phyloP scores from a whole-genome alignment of 2,113 vertebrate species.

The Dryoscopus gambensis region DNA sequence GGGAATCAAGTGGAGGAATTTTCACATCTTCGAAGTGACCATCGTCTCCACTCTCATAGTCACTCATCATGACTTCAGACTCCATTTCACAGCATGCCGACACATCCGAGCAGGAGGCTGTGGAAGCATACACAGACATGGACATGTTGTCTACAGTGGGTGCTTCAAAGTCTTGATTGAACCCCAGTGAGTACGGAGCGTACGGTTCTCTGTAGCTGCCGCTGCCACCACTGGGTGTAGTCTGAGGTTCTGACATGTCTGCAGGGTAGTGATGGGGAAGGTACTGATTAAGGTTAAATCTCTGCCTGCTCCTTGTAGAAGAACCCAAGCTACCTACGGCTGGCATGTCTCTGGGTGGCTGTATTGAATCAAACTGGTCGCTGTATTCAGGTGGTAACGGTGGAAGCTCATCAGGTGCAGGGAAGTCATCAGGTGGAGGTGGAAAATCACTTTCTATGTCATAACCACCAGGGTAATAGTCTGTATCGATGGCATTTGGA shows the following conservation, averaged over 20 bases:
- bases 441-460: conserved; percentile 98
- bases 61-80: conserved; percentile 95
- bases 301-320: conserved; percentile 77
- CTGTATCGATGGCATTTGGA: conserved; percentile 88
- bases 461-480: conserved; percentile 97
- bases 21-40: conserved; percentile 84
- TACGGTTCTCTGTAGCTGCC: conserved; percentile 78
- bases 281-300: conserved; percentile 90
- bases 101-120: conserved; percentile 96
- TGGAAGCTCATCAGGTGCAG: conserved; percentile 86
- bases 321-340: conserved; percentile 71
- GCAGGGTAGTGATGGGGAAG: conserved; percentile 87
- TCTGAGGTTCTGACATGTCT: conserved; percentile 78
- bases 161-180: conserved; percentile 82
- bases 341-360: conserved; percentile 78
- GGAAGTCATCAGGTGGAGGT: conserved; percentile 92
- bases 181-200: conserved; percentile 75
- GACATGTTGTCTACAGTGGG: conserved; percentile 85
- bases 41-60: conserved; percentile 95
- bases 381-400: conserved; percentile 84
- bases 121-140: conserved; percentile 88
- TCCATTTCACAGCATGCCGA: conserved; percentile 91
- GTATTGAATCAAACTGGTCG: conserved; percentile 87
- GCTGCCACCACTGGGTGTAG: conserved; percentile 59
- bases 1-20: conserved; percentile 85